Evolutionary conservation across 2,888 invertebrate genomes (phyloP).

Genomic region (Xestia sexstrigata): DNA sequence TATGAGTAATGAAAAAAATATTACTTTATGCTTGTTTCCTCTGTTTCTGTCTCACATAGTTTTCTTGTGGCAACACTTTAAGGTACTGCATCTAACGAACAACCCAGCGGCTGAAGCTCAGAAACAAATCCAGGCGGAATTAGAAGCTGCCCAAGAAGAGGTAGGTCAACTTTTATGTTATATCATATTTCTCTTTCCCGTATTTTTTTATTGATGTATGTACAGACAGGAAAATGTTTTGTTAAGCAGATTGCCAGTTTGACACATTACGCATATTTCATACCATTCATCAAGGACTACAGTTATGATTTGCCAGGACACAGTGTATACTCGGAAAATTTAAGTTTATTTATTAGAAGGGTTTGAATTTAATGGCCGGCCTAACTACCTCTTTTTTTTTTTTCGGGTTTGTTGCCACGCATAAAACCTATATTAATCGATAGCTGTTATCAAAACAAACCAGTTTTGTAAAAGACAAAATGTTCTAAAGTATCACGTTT

Average conservation of each 20-base stretch:
- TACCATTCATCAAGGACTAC: neutral
- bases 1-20: no score
- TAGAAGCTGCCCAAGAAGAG: constrained; percentile 94
- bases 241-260: neutral
- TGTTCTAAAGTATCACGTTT: no score
- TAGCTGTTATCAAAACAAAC: no score
- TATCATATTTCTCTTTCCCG: neutral
- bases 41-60: neutral
- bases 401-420: no score
- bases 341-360: no score
- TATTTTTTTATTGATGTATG: neutral
- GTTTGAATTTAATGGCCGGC: no score
- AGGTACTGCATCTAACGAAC: constrained; percentile 92
- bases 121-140: constrained; percentile 91
- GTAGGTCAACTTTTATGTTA: constrained; percentile 70
- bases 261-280: neutral
- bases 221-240: neutral
- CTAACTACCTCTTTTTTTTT: no score
- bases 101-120: constrained; percentile 94
- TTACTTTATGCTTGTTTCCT: no score
- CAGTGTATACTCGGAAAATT: no score
- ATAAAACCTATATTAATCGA: no score
- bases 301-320: neutral
- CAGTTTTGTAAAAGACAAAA: no score
- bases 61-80: constrained; percentile 20